Evolutionary conservation across 2,888 invertebrate species (phyloP).

Genomic region (Sympetrum striolatum): DNA sequence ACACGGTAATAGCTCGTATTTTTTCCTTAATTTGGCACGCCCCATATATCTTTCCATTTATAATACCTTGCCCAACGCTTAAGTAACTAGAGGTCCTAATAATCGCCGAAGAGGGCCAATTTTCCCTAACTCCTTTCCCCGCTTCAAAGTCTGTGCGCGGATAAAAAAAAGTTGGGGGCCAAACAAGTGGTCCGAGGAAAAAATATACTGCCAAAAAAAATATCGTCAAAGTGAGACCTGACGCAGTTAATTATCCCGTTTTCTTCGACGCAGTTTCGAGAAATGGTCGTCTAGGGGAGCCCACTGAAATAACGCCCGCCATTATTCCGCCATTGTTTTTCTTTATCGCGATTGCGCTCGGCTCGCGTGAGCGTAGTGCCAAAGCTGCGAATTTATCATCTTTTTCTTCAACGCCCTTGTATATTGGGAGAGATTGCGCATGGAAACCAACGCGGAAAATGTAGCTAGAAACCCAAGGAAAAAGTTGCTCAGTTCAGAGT

Average conservation of each 20-base stretch:
- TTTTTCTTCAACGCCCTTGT: too few relatives aligned
- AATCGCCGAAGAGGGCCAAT: neutral
- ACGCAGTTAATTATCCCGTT: neutral
- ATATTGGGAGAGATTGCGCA: too few relatives aligned
- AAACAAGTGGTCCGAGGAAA: neutral
- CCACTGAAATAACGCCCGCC: neutral
- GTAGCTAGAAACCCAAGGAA: too few relatives aligned
- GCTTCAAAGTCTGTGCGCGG: neutral
- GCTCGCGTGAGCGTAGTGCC: too few relatives aligned
- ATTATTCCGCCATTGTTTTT: too few relatives aligned
- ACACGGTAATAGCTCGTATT: conserved; percentile 36
- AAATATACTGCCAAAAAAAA: neutral
- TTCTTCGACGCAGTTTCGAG: neutral
- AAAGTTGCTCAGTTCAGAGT: too few relatives aligned
- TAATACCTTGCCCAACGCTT: conserved; percentile 21
- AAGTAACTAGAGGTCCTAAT: conserved; percentile 33
- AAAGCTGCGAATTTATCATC: too few relatives aligned
- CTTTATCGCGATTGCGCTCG: too few relatives aligned
- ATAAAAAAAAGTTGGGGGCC: neutral
- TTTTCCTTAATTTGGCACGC: conserved; percentile 42
- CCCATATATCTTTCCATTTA: conserved; percentile 44
- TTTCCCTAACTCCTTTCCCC: neutral
- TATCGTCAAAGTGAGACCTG: neutral
- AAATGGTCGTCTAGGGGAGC: neutral
- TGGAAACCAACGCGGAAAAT: too few relatives aligned